A percentile compares a stretch with the other conserved stretches of the same genome.
Conservation (phyloP, 2,888 invertebrate genomes). For the Calameuta filiformis region DNA sequence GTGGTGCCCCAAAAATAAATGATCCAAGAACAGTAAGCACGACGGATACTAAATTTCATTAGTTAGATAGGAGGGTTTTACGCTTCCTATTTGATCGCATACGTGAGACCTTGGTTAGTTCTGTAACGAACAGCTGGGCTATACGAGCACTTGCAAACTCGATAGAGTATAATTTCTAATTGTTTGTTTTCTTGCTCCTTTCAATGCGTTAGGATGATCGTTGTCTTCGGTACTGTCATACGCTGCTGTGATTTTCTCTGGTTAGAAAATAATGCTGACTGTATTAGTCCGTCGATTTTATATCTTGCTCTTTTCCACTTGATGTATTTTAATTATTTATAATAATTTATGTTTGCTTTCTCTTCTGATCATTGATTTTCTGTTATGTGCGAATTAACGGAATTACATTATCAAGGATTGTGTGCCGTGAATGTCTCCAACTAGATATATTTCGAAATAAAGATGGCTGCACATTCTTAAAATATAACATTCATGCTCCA, state of each 20-base stretch:
- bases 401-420: neutral
- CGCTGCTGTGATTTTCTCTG: neutral
- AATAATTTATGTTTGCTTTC: neutral
- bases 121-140: neutral
- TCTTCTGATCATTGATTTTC: neutral
- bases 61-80: neutral
- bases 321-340: neutral
- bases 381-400: neutral
- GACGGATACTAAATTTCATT: conserved; percentile 23
- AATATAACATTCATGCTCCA: neutral
- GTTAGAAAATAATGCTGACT: neutral
- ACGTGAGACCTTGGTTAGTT: conserved; percentile 21
- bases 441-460: neutral
- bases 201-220: neutral
- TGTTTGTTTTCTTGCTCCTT: neutral
- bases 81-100: neutral
- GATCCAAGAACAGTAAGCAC: conserved; percentile 30
- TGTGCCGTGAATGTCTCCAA: neutral
- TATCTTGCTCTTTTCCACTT: neutral
- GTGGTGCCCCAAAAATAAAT: conserved; percentile 42
- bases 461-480: neutral
- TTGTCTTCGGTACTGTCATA: neutral
- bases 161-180: neutral
- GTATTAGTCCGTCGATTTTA: neutral
- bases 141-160: neutral